Base-by-base conservation (phyloP, 37 sponge, comb jelly and placozoan genomes). In the Cladorhizidae sp. region DNA sequence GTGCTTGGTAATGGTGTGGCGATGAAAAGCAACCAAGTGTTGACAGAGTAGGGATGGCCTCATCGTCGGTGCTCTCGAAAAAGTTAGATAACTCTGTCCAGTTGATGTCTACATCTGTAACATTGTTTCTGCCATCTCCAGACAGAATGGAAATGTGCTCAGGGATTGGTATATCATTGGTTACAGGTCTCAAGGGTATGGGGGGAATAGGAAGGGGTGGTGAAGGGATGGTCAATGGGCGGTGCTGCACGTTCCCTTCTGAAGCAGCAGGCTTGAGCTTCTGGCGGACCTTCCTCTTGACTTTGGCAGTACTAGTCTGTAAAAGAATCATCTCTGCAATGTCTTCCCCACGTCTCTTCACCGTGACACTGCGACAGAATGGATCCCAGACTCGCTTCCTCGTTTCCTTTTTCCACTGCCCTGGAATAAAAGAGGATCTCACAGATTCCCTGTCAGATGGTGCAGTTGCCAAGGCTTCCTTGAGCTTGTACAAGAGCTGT, bases 61-160 rank as follows among this genome's bases (percentile, higher is more conserved):
- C 62, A 28, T 65, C 67, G 15, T 59, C 61, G 12, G 33, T 18
- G 31, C 67, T 65, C 67, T 65, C 67, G 12, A 32, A 33, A 12
- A 65, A 65, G 31, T 65, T 32, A 9, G 67, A 65, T 12, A 65
- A 18, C 35, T 65, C 67, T 31, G 35, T 18, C 67, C 67, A 65
- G 35, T 65, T 65, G 67, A 65, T 65, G 67, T 65, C 67, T 15
- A 15, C 67, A 65, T 65, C 67, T 5, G 32, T 29, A 12, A 32
- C 26, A 31, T 65, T 32, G 17, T 65, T 36, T 31, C 67, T 65
- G 33, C 67, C 67, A 31, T 65, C 67, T 31, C 31, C 32, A 9
- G 71, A n/a, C 37, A 71, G n/a, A n/a, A 71, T 7, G 23, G 71
- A n/a, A 39, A 71, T 40, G 71, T 43, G 23, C 15, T 71, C 67